Base-by-base conservation (phyloP, 2,888 invertebrate genomes). In the Conus canariensis region DNA sequence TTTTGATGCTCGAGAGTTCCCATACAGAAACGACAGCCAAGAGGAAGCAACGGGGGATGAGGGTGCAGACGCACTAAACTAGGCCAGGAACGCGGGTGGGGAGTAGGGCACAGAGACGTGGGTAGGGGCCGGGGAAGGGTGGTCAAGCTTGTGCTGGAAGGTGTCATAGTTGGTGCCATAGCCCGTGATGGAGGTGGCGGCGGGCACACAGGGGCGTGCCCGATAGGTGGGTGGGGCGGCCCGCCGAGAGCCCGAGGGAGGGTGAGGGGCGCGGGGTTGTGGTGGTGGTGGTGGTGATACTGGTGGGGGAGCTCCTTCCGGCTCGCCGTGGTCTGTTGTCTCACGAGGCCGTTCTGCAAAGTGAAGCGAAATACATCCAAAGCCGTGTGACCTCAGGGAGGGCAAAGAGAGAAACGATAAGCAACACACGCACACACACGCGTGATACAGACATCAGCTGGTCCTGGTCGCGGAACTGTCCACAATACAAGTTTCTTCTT, bases 101-200 rank as follows among this genome's bases (percentile, higher is more conserved):
- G 91, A 88, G 56, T 88, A 91, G 16, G 91, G 90, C 25, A 91
- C 91, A 82, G 90, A 91, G 25, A 89, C 8, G 45, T 90, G 88
- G 25, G 91, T 58, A 22, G 93, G 89, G 3, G 92, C 91, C 14
- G 93, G 92, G 59, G 90, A 14, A 1, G 92, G 93, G 92, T 64
- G 92, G 90, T 85, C 92, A 87, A 56, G 91, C 87, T 14, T 90
- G 92, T 58, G 92, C 70, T 45, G 90, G 56, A 85, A 90, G 86
- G 67, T 91, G 89, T 82, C 90, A 67, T 59, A 90, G 45, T 85
- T 90, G 87, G 58, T 90, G 90, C 85, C 90, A 89, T 30, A 70
- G 67, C 87, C 87, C 60, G 86, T 25, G 19, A 74, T 85, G 85
- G 90, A 88, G 16, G 88, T n/a, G 64, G 90, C 91, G 56, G 88